phyloP scores from a whole-genome alignment of 2,888 invertebrate genomes.

The Epinotia brunnichana region DNA sequence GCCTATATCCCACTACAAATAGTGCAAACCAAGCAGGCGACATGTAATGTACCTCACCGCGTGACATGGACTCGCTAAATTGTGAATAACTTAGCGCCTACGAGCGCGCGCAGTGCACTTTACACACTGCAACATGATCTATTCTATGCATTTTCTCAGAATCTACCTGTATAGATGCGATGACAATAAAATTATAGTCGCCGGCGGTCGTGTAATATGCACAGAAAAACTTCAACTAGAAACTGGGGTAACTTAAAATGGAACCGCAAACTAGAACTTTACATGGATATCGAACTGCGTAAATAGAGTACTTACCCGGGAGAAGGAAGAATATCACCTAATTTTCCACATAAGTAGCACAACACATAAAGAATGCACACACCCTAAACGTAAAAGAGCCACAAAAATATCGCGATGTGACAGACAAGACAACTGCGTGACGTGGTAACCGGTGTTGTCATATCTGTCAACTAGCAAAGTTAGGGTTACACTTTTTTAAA shows the following conservation, averaged over 20 bases:
- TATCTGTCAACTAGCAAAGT: constrained; percentile 38
- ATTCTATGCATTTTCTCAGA: constrained; percentile 59
- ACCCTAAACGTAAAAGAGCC: constrained; percentile 81
- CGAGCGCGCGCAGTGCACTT: constrained; percentile 47
- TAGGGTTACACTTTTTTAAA: constrained; percentile 27
- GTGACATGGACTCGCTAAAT: constrained; percentile 62
- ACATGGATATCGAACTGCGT: constrained; percentile 33
- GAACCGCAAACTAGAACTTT: constrained; percentile 47
- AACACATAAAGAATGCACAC: constrained; percentile 83
- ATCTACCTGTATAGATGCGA: constrained; percentile 57
- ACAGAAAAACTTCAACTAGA: constrained; percentile 57
- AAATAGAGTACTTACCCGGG: constrained; percentile 70
- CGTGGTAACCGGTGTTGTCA: constrained; percentile 79
- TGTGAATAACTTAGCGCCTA: constrained; percentile 56
- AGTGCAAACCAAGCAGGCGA: constrained; percentile 52
- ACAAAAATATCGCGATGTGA: constrained; percentile 82
- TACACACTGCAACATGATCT: constrained; percentile 47
- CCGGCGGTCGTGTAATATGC: constrained; percentile 66
- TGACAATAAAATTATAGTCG: constrained; percentile 68
- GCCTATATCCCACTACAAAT: constrained; percentile 57
- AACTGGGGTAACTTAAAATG: constrained; percentile 49
- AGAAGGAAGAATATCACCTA: constrained; percentile 81
- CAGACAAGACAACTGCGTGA: constrained; percentile 79
- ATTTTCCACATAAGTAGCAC: constrained; percentile 84
- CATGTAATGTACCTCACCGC: constrained; percentile 59